Evolutionary conservation across 2,113 vertebrate species (phyloP), one percentile per base, ranked within the genome.

Genomic region (Engraulis encrasicolus): DNA sequence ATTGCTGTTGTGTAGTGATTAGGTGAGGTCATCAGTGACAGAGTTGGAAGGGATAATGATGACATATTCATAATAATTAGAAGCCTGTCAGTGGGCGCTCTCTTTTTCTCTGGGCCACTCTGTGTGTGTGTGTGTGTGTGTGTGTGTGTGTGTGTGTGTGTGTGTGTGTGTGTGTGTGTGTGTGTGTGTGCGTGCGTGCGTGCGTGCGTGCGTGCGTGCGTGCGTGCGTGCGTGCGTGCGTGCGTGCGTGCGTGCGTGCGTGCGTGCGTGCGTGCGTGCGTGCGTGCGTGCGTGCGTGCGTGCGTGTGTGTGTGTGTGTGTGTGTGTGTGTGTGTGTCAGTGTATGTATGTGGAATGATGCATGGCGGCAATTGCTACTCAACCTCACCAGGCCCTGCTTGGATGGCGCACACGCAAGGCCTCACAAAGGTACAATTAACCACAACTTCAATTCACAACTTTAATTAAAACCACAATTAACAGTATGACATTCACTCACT

Each of bases 401-500:
- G n/a, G 12, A 7, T 6, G 6, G 23, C 20, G n/a, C 58, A 61
- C 11, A 74, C 66, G 6, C 31, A 15, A n/a, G 11, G 0, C 27
- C 14, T 78, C 86, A 79, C 83, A 48, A 78, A 84, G 61, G 54
- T 81, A 86, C 86, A 85, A 82, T 88, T 85, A 86, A 82, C 84
- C 38, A 83, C 84, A 85, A 83, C 84, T 87, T 66, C 83, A 79
- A 86, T 87, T 89, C 85, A n/a, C n/a, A 88, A 81, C 89, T 79
- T 81, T 84, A 87, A 89, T 84, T 85, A 85, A 79, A 91, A 88
- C 31, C 81, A 85, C 87, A 82, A 89, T 82, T 85, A 90, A 84
- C 58, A 79, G 82, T 83, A 87, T 88, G 61, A 85, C 78, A 87
- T 88, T 87, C 87, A 89, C 82, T 66, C 66, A 74, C 27, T 34